Evolutionary conservation across 2,888 invertebrate species (phyloP), one percentile per base, ranked within the genome.

Genomic region (Oscheius sp.): DNA sequence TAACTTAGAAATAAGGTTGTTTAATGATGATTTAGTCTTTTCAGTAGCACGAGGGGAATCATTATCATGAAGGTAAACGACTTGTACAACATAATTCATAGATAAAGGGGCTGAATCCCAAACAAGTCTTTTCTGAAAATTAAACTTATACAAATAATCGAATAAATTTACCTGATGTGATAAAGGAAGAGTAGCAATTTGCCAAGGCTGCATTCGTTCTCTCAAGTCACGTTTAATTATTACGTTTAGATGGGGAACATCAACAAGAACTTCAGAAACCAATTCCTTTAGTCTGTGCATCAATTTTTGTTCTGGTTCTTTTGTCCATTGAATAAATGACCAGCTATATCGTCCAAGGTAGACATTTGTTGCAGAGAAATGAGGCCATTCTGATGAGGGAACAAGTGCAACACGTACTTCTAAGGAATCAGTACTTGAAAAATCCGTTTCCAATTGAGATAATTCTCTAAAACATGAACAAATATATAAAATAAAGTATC

Each of bases 41-140:
- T 23, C 27, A 17, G 57, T 48, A 10, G 25, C 4, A 20, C 34
- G 17, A 1, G 72, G 65, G 15, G 58, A 63, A n/a, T 42, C 46
- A 37, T 78, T 75, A 23, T 81, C 76, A 57, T 85, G 83, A 3
- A 84, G 52, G 65, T 82, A 79, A 48, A 84, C 72, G 12, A 84
- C 64, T 55, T 85, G 83, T 12, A 84, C 73, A 23, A 75, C 70
- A 69, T 85, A 85, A 8, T 66, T 64, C 4, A 74, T 71, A 0
- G 80, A 72, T 6, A 84, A 31, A 0, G 78, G 78, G 39, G 76
- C 74, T 3, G 78, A 78, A 57, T 81, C 81, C 81, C 81, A 81
- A 12, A 78, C 75, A 3, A 78, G 66, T 8, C 81, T 71, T 64
- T 81, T 79, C 79, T 77, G 37, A 42, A 72, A 67, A 65, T 31